Evolutionary conservation across 2,888 invertebrate species (phyloP), one percentile per base, ranked within the genome.

Genomic region (Brenthis daphne): DNA sequence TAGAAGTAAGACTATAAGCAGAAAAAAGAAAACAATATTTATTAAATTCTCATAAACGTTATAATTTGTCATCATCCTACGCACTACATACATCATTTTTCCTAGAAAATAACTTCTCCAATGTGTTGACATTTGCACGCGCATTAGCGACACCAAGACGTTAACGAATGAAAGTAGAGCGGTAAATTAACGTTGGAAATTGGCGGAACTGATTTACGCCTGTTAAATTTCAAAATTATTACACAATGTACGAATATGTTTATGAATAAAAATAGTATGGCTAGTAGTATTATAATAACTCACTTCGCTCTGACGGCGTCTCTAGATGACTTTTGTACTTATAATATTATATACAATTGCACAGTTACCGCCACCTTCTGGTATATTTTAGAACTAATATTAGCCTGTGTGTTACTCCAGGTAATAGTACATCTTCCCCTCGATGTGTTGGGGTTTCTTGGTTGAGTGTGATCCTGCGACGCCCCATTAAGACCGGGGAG

Each of bases 151-250:
- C 77, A 72, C 69, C 75, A 79, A 74, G 81, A 77, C 73, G 75
- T 81, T 82, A 83, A 81, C 80, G 78, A 84, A 82, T 80, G 75
- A 77, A 77, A 77, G 75, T 72, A 70, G 75, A 81, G 82, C 81
- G 79, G 81, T 76, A 85, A 88, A 86, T 85, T 80, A 82, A 82
- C 81, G 79, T 77, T 73, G 77, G 79, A 86, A 86, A 89, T 89
- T 85, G 79, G 80, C 87, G 83, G 82, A 82, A 83, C 86, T 69
- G 80, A 73, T 71, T 53, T 51, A 53, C 63, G 63, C 37, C 63
- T 63, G 37, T 63, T 53, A 53, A 63, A 63, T 53, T 61, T 43
- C 37, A 20, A 53, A 53, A 63, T 1, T 13, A 16, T 14, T 63
- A 6, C 53, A 63, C 29, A 60, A 60, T 60, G 29, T 60, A 50